A percentile compares a stretch with the other conserved stretches of the same genome.
Evolutionary conservation across 2,797 vertebrate genomes (phyloP).

Genomic region (Sebastes itinus): DNA sequence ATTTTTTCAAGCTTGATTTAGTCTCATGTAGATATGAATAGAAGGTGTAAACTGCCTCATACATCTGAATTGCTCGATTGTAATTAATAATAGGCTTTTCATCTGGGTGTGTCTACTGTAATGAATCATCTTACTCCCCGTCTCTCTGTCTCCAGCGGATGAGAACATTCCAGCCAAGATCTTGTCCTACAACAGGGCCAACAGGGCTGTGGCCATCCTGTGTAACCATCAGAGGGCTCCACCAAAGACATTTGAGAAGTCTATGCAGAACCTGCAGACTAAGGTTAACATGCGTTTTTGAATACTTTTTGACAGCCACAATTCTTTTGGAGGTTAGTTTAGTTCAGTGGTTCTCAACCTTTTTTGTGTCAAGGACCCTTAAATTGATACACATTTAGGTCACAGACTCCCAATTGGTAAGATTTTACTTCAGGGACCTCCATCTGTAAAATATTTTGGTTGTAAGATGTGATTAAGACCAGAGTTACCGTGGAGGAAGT

Average conservation of each 20-base stretch:
- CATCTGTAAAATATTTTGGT: too few species aligned
- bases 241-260: slow-evolving; percentile 98
- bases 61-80: not conserved
- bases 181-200: slow-evolving; percentile 97
- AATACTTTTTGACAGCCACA: not conserved
- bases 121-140: not conserved
- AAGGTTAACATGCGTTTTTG: slow-evolving; percentile 82
- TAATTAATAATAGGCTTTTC: not conserved
- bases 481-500: too few species aligned
- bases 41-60: not conserved
- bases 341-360: not conserved
- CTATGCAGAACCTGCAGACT: slow-evolving; percentile 95
- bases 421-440: too few species aligned
- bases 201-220: slow-evolving; percentile 96
- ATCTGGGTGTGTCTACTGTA: not conserved
- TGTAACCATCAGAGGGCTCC: slow-evolving; percentile 99
- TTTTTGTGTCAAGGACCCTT: too few species aligned
- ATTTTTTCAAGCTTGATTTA: not conserved
- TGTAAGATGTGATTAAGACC: too few species aligned
- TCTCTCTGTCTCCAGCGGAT: slow-evolving; percentile 80
- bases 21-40: not conserved
- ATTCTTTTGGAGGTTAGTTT: not conserved
- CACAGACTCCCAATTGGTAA: too few species aligned
- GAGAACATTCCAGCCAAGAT: slow-evolving; percentile 96
- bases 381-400: too few species aligned